Evolutionary conservation across 2,888 invertebrate genomes (phyloP).

Genomic region (Elysia crispata): DNA sequence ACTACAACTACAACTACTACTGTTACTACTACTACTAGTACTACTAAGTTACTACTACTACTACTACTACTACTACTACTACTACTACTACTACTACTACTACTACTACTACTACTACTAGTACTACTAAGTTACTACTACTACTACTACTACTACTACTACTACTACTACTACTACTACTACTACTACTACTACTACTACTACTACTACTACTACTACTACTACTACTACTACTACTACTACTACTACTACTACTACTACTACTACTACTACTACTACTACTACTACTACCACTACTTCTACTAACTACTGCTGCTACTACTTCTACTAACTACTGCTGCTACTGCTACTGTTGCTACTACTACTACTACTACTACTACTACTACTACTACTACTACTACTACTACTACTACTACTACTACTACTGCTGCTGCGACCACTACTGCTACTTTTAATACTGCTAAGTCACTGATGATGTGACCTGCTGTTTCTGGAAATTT

Average conservation of each 20-base stretch:
- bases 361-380: neutral
- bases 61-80: neutral
- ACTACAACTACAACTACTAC: too few species aligned
- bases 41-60: too few species aligned
- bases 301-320: too few species aligned
- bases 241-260: neutral
- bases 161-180: neutral
- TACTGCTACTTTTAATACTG: neutral
- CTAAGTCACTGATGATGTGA: neutral
- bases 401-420: neutral
- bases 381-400: neutral
- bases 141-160: neutral
- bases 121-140: too few species aligned
- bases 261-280: neutral
- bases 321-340: neutral
- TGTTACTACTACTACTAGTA: neutral
- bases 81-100: neutral
- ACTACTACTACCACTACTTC: neutral
- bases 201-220: conserved; percentile 9
- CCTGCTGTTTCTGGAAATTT: too few species aligned
- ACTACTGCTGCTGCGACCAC: neutral
- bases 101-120: neutral
- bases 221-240: conserved; percentile 9
- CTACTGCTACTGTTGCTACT: neutral
- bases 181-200: neutral